A percentile compares a stretch with the other conserved stretches of the same genome.
phyloP scores from a whole-genome alignment of 1,140 invertebrate genomes.

The Ridgeia piscesae region DNA sequence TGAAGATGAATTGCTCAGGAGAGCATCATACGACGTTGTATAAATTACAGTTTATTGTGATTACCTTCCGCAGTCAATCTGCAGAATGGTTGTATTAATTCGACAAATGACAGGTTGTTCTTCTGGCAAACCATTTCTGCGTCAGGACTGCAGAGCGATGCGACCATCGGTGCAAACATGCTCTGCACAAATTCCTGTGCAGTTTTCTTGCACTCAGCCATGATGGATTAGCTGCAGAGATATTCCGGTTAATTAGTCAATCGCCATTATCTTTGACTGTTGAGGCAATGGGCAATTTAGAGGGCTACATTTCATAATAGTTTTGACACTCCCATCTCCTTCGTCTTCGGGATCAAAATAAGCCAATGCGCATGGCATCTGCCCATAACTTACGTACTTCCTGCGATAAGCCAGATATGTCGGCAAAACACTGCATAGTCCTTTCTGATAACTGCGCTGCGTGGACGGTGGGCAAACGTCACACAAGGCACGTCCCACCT shows the following conservation, averaged over 20 bases:
- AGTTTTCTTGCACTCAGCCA: conserved; percentile 61
- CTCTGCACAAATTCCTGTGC: conserved; percentile 84
- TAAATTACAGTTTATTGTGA: background rate
- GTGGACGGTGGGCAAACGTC: too few relatives aligned
- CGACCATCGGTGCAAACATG: conserved; percentile 85
- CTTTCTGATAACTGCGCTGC: background rate
- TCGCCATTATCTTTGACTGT: background rate
- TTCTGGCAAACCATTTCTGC: conserved; percentile 83
- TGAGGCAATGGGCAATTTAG: background rate
- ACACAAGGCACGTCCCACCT: too few relatives aligned
- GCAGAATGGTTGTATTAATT: conserved; percentile 88
- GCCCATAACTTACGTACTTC: background rate
- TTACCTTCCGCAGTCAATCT: conserved; percentile 76
- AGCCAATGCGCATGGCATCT: conserved; percentile 3
- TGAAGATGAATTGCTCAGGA: background rate
- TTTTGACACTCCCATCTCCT: background rate
- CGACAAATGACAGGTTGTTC: conserved; percentile 87
- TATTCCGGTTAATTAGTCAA: background rate
- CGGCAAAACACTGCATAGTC: background rate
- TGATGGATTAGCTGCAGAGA: conserved; percentile 27
- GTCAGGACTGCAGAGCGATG: conserved; percentile 76
- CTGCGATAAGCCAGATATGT: background rate
- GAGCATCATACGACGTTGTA: background rate
- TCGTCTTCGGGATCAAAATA: background rate
- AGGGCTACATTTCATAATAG: background rate